Evolutionary conservation across 2,797 vertebrate species (phyloP).

Genomic region (Karalla daura): DNA sequence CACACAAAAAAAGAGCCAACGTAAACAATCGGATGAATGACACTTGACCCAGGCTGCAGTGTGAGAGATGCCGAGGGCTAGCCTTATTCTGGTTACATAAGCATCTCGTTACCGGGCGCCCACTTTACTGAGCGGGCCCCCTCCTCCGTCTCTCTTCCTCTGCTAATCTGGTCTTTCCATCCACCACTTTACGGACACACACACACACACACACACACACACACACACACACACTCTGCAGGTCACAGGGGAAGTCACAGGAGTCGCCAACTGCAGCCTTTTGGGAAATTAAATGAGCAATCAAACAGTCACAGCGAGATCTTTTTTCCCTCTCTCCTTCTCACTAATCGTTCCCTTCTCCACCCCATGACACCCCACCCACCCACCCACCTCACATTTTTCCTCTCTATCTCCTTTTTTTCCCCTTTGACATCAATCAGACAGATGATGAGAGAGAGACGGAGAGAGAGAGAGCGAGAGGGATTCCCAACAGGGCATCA

Average conservation of each 20-base stretch:
- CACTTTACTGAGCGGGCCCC: conserved; percentile 30
- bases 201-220: conserved; percentile 34
- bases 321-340: background rate
- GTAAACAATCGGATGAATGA: conserved; percentile 80
- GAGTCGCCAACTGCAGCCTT: conserved; percentile 39
- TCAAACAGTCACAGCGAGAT: conserved; percentile 9
- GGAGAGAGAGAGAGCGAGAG: conserved; percentile 51
- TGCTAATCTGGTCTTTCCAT: conserved; percentile 47
- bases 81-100: conserved; percentile 77
- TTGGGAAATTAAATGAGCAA: conserved; percentile 36
- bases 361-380: conserved; percentile 36
- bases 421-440: conserved; percentile 71
- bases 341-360: conserved; percentile 42
- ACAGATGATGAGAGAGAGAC: conserved; percentile 63
- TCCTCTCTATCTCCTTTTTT: conserved; percentile 34
- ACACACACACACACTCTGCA: conserved; percentile 37
- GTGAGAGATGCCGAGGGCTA: conserved; percentile 54
- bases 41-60: conserved; percentile 72
- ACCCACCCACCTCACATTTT: conserved; percentile 13
- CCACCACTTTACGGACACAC: too few relatives aligned
- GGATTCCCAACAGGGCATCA: conserved; percentile 59
- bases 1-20: conserved; percentile 77
- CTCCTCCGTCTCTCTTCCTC: conserved; percentile 25
- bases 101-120: conserved; percentile 64
- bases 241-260: conserved; percentile 37